Percentiles rank a stretch among this genome's conserved stretches.
phyloP scores from a whole-genome alignment of 2,113 vertebrate species.

The Passer domesticus region DNA sequence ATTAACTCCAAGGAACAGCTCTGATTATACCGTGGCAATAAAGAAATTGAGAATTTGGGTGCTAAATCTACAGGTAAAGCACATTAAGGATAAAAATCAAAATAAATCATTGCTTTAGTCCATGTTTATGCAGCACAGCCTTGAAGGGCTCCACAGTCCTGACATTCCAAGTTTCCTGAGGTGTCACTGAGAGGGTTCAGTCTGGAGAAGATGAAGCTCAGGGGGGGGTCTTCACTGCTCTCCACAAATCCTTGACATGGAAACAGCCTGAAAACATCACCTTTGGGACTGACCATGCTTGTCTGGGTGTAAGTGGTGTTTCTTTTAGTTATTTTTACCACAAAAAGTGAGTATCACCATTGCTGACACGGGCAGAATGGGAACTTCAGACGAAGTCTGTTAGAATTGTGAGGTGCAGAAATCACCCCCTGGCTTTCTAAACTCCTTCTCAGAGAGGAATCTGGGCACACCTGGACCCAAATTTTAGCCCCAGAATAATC shows the following conservation, averaged over 20 bases:
- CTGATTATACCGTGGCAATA: not conserved
- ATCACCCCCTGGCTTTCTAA: not conserved
- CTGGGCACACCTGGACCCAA: not conserved
- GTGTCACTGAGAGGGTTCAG: not conserved
- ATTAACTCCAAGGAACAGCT: not conserved
- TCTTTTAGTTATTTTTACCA: not conserved
- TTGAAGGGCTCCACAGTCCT: not conserved
- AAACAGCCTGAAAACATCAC: not conserved
- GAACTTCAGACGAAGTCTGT: not conserved
- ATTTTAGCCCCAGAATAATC: not conserved
- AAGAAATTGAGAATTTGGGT: not conserved
- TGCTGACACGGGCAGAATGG: fast-evolving
- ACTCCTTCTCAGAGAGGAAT: not conserved
- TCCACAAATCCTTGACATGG: not conserved
- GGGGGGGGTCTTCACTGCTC: not conserved
- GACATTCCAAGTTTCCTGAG: not conserved
- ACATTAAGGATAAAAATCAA: not conserved
- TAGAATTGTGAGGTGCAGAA: not conserved
- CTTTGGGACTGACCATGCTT: fast-evolving
- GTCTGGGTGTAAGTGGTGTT: not conserved
- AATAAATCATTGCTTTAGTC: not conserved
- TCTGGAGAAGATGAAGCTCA: not conserved
- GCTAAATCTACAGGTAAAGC: not conserved
- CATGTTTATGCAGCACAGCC: not conserved
- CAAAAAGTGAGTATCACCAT: not conserved